phyloP scores from a whole-genome alignment of 1,140 invertebrate genomes.

The Acyrthosiphon pisum region DNA sequence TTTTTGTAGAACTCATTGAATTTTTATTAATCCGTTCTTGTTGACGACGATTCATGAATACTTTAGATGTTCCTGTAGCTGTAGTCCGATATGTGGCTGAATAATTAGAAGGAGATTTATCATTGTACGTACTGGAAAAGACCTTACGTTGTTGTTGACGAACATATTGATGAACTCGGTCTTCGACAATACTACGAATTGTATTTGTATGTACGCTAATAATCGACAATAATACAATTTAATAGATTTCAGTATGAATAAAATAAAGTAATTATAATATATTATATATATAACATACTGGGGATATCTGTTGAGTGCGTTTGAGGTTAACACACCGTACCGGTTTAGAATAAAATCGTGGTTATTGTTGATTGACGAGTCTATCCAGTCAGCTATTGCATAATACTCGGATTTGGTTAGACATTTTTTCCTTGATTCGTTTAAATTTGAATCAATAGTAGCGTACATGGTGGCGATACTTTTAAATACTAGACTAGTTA shows the following conservation, averaged over 20 bases:
- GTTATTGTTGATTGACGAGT: background rate
- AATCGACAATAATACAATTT: background rate
- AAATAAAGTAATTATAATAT: background rate
- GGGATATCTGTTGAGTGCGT: background rate
- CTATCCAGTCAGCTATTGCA: background rate
- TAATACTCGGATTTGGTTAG: background rate
- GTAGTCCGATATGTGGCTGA: background rate
- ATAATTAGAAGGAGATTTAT: background rate
- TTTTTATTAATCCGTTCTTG: background rate
- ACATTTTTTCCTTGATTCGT: background rate
- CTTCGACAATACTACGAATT: background rate
- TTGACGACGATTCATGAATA: background rate
- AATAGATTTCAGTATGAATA: background rate
- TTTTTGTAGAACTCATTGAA: background rate
- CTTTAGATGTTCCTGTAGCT: background rate
- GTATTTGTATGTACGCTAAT: conserved; percentile 29
- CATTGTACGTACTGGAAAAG: background rate
- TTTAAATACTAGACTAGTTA: background rate
- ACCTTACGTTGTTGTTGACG: background rate
- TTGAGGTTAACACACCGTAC: background rate
- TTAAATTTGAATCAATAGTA: too few species aligned
- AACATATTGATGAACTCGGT: conserved; percentile 12
- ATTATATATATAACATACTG: background rate
- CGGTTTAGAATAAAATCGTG: background rate
- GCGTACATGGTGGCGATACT: background rate